These are phyloP conservation scores for Cosmopolites sordidus DNA, from an alignment of 2,888 invertebrate species.

Conservation along the genomic window DNA sequence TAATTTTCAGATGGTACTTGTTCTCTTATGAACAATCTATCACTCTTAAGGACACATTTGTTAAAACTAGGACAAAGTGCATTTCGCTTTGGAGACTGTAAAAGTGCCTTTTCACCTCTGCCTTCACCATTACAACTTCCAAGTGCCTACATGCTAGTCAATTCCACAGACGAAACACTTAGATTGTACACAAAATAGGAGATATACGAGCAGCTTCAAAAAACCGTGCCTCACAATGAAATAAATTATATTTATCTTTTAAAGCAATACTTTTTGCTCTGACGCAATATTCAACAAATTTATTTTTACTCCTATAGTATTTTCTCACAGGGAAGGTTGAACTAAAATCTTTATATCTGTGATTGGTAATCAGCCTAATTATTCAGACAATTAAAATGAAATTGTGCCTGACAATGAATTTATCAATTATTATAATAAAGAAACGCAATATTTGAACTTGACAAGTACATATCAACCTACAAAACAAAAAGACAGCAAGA, in stretches of 20 bases:
- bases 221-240: too few species aligned
- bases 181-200: neutral
- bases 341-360: too few species aligned
- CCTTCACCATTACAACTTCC: constrained; percentile 8
- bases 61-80: constrained; percentile 2
- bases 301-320: too few species aligned
- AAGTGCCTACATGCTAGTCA: constrained; percentile 23
- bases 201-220: neutral
- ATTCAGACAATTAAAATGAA: too few species aligned
- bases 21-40: constrained; percentile 6
- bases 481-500: too few species aligned
- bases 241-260: neutral
- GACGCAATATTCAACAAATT: neutral
- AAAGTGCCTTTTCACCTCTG: constrained; percentile 18
- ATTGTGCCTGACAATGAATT: too few species aligned
- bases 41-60: constrained; percentile 3
- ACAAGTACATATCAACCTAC: too few species aligned
- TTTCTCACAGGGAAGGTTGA: too few species aligned
- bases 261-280: neutral
- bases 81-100: constrained; percentile 18
- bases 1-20: constrained; percentile 5
- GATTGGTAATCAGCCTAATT: too few species aligned
- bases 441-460: too few species aligned
- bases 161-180: constrained; percentile 4
- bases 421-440: too few species aligned